Evolutionary conservation across 1,140 invertebrate species (phyloP).

Genomic region (Camponotus vicinus): DNA sequence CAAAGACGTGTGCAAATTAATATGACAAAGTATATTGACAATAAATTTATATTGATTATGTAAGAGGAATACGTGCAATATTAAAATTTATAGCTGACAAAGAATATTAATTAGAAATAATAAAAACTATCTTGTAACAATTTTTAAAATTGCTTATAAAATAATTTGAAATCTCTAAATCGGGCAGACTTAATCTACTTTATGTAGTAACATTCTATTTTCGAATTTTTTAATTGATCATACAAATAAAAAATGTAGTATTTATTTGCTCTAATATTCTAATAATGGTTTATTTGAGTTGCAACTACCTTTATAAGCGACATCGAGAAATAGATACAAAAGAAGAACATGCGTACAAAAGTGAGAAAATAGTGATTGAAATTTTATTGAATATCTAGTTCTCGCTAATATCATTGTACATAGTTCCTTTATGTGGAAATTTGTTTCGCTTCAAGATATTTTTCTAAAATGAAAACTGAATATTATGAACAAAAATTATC

Average conservation of each 20-base stretch:
- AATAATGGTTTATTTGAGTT: not conserved
- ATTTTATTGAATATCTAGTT: constrained; percentile 29
- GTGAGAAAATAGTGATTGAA: constrained; percentile 18
- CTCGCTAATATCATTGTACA: not conserved
- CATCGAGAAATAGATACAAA: constrained; percentile 4
- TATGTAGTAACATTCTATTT: not conserved
- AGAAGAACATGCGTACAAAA: not conserved
- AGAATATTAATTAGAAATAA: not conserved
- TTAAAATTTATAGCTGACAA: not conserved
- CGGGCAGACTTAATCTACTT: not conserved
- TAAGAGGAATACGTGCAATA: not conserved
- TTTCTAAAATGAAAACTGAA: constrained; percentile 17
- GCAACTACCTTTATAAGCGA: not conserved
- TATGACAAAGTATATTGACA: not conserved
- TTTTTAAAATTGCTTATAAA: not conserved
- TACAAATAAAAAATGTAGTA: not conserved
- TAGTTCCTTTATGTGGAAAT: constrained; percentile 16
- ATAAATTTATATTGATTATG: not conserved
- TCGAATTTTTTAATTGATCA: not conserved
- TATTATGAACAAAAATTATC: not conserved
- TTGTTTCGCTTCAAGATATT: not conserved
- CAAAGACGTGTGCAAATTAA: not conserved
- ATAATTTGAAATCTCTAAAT: not conserved
- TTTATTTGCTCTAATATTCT: too few relatives aligned
- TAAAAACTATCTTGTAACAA: not conserved